Evolutionary conservation across 2,113 vertebrate genomes (phyloP).

Genomic region (Ceyx margarethae): DNA sequence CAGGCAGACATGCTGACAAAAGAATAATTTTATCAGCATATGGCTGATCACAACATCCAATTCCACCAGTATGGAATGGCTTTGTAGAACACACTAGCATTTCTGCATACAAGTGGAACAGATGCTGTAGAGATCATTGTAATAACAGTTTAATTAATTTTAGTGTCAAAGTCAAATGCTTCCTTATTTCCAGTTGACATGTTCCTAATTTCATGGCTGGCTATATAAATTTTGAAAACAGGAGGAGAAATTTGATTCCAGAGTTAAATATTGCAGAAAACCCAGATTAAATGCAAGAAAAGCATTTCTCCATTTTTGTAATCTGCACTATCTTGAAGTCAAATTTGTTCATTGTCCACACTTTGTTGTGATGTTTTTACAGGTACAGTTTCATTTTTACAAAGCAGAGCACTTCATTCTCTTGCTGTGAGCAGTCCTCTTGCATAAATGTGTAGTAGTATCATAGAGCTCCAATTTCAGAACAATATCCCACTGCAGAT

Average conservation of each 20-base stretch:
- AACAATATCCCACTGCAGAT: not conserved
- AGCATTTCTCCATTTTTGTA: not conserved
- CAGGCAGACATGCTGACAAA: slow-evolving; percentile 54
- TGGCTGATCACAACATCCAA: slow-evolving; percentile 54
- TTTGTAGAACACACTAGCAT: not conserved
- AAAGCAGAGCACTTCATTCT: not conserved
- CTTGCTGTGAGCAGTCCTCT: not conserved
- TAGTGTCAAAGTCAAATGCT: slow-evolving; percentile 47
- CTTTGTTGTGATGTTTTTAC: not conserved
- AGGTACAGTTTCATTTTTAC: not conserved
- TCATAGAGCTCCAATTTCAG: not conserved
- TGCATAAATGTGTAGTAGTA: not conserved
- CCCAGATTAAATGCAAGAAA: not conserved
- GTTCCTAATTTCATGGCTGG: not conserved
- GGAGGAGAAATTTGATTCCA: not conserved
- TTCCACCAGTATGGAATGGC: slow-evolving; percentile 29
- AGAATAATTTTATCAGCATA: slow-evolving; percentile 62
- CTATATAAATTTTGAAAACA: not conserved
- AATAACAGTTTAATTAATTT: slow-evolving; percentile 61
- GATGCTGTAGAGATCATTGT: slow-evolving; percentile 45
- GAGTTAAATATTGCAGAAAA: not conserved
- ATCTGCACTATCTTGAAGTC: not conserved
- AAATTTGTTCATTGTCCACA: not conserved
- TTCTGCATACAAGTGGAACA: slow-evolving; percentile 45
- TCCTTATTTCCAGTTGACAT: slow-evolving; percentile 32